phyloP scores from a whole-genome alignment of 2,888 invertebrate genomes.

The Epistrophe grossulariae region DNA sequence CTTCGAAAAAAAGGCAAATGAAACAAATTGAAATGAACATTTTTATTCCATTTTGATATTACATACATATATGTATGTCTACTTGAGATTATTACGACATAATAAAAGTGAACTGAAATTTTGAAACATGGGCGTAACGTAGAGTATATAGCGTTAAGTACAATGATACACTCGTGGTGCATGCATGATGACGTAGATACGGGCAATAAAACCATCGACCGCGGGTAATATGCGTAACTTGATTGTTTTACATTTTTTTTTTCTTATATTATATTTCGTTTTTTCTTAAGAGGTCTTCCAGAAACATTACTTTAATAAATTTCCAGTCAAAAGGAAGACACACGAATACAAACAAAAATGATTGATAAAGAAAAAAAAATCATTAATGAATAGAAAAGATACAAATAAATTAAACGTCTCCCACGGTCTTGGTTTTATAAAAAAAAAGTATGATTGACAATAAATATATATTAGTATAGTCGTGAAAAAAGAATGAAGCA shows the following conservation, averaged over 20 bases:
- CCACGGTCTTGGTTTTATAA: background rate
- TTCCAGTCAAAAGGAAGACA: background rate
- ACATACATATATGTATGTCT: background rate
- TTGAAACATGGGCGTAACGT: conserved; percentile 26
- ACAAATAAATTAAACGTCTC: conserved; percentile 13
- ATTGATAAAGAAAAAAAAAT: background rate
- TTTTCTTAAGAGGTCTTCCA: background rate
- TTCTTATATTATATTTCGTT: background rate
- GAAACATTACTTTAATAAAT: background rate
- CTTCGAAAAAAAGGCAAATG: conserved; percentile 41
- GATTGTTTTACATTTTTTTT: background rate
- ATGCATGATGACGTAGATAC: conserved; percentile 27
- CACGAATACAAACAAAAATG: background rate
- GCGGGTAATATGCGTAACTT: conserved; percentile 13
- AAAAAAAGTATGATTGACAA: too few relatives aligned
- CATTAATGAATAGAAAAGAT: conserved; percentile 8
- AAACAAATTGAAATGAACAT: conserved; percentile 55
- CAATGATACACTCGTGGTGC: background rate
- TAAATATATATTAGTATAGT: too few relatives aligned
- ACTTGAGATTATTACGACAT: conserved; percentile 73
- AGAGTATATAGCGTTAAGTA: background rate
- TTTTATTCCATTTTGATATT: conserved; percentile 30
- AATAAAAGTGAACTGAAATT: conserved; percentile 47
- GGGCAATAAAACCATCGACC: conserved; percentile 40
- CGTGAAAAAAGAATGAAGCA: too few relatives aligned